These are phyloP conservation scores for Cephalopholis sonnerati DNA, from an alignment of 2,113 vertebrate species.

Conservation along the genomic window DNA sequence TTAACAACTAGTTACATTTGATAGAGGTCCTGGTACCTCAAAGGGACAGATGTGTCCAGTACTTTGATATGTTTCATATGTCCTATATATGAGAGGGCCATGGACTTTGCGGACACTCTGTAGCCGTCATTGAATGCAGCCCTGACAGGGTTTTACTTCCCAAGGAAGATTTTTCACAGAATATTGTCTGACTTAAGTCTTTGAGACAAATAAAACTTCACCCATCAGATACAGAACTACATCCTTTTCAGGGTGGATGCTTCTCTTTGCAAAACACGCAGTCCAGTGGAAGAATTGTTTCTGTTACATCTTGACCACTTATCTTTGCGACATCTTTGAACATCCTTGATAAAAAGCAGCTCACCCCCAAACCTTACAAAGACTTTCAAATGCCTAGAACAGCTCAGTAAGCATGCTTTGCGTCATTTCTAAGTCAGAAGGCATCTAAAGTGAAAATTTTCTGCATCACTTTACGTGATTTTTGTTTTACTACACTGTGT, in stretches of 20 bases:
- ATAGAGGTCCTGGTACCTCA: background rate
- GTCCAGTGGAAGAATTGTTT: background rate
- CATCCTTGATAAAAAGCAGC: background rate
- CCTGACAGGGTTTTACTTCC: background rate
- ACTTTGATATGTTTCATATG: conserved; percentile 14
- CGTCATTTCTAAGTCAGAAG: background rate
- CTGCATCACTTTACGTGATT: background rate
- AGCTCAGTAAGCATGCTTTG: background rate
- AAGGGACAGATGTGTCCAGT: background rate
- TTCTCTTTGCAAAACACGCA: background rate
- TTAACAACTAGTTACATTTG: background rate
- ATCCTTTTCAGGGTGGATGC: background rate
- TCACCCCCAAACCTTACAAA: background rate
- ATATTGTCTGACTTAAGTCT: background rate
- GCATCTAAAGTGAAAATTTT: too few relatives aligned
- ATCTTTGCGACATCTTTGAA: too few relatives aligned
- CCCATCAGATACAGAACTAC: background rate
- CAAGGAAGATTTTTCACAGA: background rate
- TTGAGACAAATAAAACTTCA: background rate
- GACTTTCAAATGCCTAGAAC: background rate
- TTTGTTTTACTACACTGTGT: background rate
- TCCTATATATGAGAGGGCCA: conserved; percentile 25
- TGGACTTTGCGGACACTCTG: conserved; percentile 34
- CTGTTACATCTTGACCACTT: background rate
- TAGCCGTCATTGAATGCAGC: conserved; percentile 16